A percentile compares a stretch with the other conserved stretches of the same genome.
phyloP scores from a whole-genome alignment of 92 coral and sea anemone species.

The Paragorgia papillata region DNA sequence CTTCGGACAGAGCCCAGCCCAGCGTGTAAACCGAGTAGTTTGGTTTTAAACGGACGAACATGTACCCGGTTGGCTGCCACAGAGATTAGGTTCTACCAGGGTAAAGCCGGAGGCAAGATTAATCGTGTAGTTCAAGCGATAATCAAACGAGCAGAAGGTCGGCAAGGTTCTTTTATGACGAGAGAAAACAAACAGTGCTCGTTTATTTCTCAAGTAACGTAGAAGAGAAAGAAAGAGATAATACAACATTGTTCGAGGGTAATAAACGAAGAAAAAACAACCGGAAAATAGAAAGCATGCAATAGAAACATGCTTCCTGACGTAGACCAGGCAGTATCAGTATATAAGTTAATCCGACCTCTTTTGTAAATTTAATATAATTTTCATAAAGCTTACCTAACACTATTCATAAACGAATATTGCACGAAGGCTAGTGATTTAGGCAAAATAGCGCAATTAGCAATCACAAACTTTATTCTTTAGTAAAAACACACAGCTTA shows the following conservation, averaged over 20 bases:
- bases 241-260: background rate
- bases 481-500: background rate
- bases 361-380: background rate
- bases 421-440: background rate
- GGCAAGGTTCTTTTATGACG: background rate
- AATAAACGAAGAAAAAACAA: conserved; percentile 3
- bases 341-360: conserved; percentile 28
- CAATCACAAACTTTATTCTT: background rate
- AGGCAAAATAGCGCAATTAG: background rate
- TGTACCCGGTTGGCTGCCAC: background rate
- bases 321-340: background rate
- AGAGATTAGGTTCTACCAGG: background rate
- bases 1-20: background rate
- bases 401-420: background rate
- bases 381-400: background rate
- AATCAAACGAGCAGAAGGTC: background rate
- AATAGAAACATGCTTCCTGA: background rate
- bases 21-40: background rate
- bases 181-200: background rate
- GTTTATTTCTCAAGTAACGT: background rate
- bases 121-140: background rate
- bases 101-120: background rate
- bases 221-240: background rate
- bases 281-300: background rate
- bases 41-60: background rate